Base-by-base conservation (phyloP, 2,888 invertebrate genomes). In the Sthenelais limicola region DNA sequence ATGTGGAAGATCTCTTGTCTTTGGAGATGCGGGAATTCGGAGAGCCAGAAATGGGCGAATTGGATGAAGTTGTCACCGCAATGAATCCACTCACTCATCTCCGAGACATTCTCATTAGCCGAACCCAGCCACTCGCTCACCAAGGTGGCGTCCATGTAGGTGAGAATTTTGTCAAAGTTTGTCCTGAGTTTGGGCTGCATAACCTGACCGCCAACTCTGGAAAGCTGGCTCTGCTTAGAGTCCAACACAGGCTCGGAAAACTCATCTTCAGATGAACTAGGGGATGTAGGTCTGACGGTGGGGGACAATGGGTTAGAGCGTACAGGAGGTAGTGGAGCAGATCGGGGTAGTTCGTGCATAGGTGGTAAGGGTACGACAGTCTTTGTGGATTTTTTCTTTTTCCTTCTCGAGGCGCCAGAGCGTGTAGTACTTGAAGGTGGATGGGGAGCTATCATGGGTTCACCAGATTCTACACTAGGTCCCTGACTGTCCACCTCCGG, bases 31-130 rank as follows among this genome's bases (percentile, higher is more conserved):
- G 82, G 81, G 74, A 87, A 85, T 33, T 83, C 81, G 5, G 82
- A 79, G 26, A 87, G 79, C 87, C 86, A 87, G 75, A 87, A 87
- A 76, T 87, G 86, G 67, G 85, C 83, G 81, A 87, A 86, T 68
- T 82, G 79, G 26, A 87, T 83, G 80, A 85, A 87, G 73, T 84
- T 84, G 35, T 85, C 85, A 2, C 78, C 81, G 32, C 74, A 73
- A 38, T 79, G 80, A 76, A 83, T 81, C 77, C 82, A 87, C 4
- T 76, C 68, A 15, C 82, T 72, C 38, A 87, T 72, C 21, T 85
- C 83, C 15, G 79, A 77, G 0, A 87, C 80, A 47, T 77, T 74
- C 35, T 75, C 77, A 76, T 85, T 87, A 12, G 86, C 79, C 51
- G 82, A 67, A 18, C 77, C 77, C 5, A 87, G 78, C 86, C 86